These are phyloP conservation scores for Gastrophysa polygoni DNA, from an alignment of 2,888 invertebrate genomes.

Conservation along the genomic window DNA sequence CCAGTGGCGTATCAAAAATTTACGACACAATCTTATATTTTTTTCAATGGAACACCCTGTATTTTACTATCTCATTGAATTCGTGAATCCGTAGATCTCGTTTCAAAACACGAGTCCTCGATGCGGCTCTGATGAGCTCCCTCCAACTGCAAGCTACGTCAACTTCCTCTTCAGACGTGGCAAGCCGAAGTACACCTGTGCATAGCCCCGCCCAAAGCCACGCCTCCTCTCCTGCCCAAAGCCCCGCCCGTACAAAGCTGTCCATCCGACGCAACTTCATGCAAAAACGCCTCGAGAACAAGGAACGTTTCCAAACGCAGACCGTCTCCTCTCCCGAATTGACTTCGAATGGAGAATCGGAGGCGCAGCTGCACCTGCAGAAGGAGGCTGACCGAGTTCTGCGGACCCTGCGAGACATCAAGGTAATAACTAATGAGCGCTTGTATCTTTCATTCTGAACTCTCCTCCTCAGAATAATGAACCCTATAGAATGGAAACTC, in stretches of 20 bases:
- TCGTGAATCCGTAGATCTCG: too few relatives aligned
- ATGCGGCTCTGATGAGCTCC: slow-evolving; percentile 47
- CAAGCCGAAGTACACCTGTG: slow-evolving; percentile 30
- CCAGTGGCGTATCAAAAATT: too few relatives aligned
- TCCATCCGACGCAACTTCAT: slow-evolving; percentile 54
- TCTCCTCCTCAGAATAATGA: too few relatives aligned
- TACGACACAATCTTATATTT: too few relatives aligned
- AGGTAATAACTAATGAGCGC: too few relatives aligned
- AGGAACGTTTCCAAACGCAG: slow-evolving; percentile 76
- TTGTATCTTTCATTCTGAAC: too few relatives aligned
- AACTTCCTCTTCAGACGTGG: slow-evolving; percentile 11
- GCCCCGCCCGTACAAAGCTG: slow-evolving; percentile 46
- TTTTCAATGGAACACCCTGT: too few relatives aligned
- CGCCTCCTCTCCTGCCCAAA: slow-evolving; percentile 33
- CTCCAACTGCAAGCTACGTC: slow-evolving; percentile 45
- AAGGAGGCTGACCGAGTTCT: slow-evolving; percentile 65
- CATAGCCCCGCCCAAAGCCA: slow-evolving; percentile 26
- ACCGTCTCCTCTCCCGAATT: slow-evolving; percentile 67
- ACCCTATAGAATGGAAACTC: too few relatives aligned
- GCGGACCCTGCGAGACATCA: slow-evolving; percentile 61
- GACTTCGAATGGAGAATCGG: slow-evolving; percentile 46
- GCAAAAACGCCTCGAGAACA: slow-evolving; percentile 68
- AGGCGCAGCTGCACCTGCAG: slow-evolving; percentile 60
- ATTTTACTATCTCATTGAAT: too few relatives aligned
- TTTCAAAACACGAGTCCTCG: slow-evolving; percentile 70